Base-by-base conservation (phyloP, 2,113 vertebrate species). In the Hystrix cristata region DNA sequence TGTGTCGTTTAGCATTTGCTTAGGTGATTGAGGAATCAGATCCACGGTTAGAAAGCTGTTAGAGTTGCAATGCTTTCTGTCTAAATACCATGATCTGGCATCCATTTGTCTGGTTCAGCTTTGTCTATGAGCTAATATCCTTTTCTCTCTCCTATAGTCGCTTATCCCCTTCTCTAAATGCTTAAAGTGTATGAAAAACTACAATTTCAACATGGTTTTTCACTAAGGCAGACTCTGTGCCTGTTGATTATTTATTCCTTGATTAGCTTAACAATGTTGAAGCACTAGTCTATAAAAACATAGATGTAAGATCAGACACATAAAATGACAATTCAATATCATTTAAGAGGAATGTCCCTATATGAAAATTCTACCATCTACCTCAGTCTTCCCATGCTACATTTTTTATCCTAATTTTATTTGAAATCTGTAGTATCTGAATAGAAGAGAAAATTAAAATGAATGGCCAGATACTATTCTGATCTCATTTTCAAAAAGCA, bases 111-210 rank as follows among this genome's bases (percentile, higher is more conserved):
- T 34, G 59, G 34, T 71, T 95, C 62, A 95, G 69, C 8, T 84
- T 79, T 83, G 8, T 15, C 9, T 74, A 15, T 59, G 23, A 59
- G 11, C 1, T 27, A 85, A 80, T 57, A 78, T 31, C 71, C 3
- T 94, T 72, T 74, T 48, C 5, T 64, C 19, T 69, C 6, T 34
- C 2, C 31, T 3, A 87, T 51, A 8, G 4, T 79, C 80, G 3
- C 2, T 82, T 57, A 78, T n/a, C n/a, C 71, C 29, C 78, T 65
- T 84, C 48, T 91, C 62, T 93, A 89, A 90, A 55, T 90, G 9
- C 3, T 80, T 51, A 23, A 84, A 88, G 83, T 65, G 69, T 19
- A 43, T 83, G 7, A 78, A 91, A 82, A 85, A 15, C 12, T 84
- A 29, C 4, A 67, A 38, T 62, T 65, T 12, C 34, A 91, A 64